Percentiles rank a stretch among this genome's conserved stretches.
Conservation (phyloP, 2,888 invertebrate genomes). For the Lissocephala sabroskyi region DNA sequence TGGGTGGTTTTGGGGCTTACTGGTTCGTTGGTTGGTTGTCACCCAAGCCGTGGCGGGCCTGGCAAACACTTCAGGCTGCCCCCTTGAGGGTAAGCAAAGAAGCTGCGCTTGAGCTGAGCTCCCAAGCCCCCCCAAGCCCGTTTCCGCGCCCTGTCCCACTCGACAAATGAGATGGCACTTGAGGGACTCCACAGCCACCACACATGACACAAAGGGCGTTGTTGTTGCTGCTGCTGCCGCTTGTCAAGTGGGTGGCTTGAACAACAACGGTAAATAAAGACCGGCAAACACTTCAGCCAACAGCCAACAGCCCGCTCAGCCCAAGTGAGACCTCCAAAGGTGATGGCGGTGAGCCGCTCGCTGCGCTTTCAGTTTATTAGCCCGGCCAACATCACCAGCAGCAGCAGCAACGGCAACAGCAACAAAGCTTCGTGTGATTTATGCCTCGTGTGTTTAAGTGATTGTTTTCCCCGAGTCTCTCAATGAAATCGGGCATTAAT, state of each 20-base stretch:
- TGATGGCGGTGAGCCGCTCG: conserved; percentile 20
- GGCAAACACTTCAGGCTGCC: conserved; percentile 40
- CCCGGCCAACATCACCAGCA: conserved; percentile 21
- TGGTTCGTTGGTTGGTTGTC: conserved; percentile 26
- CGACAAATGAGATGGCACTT: conserved; percentile 40
- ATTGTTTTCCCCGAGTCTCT: conserved; percentile 8
- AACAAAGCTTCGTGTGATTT: background rate
- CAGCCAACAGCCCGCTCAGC: background rate
- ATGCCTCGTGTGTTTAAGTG: too few relatives aligned
- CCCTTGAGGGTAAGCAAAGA: conserved; percentile 37
- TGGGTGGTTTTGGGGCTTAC: conserved; percentile 39
- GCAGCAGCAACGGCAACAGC: conserved; percentile 5
- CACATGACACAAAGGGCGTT: conserved; percentile 46
- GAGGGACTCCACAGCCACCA: conserved; percentile 16
- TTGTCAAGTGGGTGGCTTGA: conserved; percentile 41
- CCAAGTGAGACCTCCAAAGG: conserved; percentile 43
- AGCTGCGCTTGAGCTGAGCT: conserved; percentile 41
- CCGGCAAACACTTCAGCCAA: conserved; percentile 41
- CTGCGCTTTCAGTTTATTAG: conserved; percentile 36
- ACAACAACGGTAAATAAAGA: conserved; percentile 6
- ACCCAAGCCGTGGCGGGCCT: conserved; percentile 7
- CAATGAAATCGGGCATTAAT: conserved; percentile 56
- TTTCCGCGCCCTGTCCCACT: too few relatives aligned
- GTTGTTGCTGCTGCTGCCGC: conserved; percentile 20
- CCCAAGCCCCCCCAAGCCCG: too few relatives aligned